These are phyloP conservation scores for Sebastes iracundus DNA, from an alignment of 2,797 vertebrate species.

Conservation along the genomic window DNA sequence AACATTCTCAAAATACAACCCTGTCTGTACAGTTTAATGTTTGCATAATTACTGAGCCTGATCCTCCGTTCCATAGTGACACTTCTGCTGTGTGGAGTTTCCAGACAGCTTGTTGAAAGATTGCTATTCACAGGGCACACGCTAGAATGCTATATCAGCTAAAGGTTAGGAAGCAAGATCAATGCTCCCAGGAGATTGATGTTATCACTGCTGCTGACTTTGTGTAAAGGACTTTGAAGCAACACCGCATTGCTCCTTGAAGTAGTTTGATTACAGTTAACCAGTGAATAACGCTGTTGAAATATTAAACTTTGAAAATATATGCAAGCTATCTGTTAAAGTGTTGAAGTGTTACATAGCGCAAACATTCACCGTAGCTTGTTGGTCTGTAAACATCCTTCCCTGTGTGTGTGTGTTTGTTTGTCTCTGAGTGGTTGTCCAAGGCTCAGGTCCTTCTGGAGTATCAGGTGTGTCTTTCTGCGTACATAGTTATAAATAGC, in stretches of 20 bases:
- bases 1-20: not conserved
- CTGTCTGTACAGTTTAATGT: not conserved
- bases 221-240: not conserved
- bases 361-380: not conserved
- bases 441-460: not conserved
- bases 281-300: not conserved
- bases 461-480: slow-evolving; percentile 31
- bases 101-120: not conserved
- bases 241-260: too few species aligned
- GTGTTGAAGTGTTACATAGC: not conserved
- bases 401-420: not conserved
- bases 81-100: not conserved
- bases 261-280: not conserved
- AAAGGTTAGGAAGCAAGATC: not conserved
- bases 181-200: not conserved
- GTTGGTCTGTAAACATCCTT: not conserved
- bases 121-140: not conserved
- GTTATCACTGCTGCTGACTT: not conserved
- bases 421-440: not conserved
- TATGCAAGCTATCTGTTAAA: not conserved
- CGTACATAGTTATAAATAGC: slow-evolving; percentile 20
- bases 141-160: not conserved
- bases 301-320: not conserved
- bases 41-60: not conserved
- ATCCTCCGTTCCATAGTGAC: not conserved